Conservation (phyloP, 2,888 invertebrate species). For the Drosophila monieri region DNA sequence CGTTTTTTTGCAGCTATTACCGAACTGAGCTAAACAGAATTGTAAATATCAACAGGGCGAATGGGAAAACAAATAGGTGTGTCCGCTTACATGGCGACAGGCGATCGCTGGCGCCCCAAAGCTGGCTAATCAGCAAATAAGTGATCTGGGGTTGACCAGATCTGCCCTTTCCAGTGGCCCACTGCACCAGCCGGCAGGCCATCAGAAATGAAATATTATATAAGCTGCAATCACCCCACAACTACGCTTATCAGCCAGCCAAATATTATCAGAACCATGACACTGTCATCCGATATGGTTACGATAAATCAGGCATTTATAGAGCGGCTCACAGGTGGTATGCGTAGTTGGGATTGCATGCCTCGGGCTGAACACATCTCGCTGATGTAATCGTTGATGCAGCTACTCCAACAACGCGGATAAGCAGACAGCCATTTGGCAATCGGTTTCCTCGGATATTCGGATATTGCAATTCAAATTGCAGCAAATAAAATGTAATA, state of each 20-base stretch:
- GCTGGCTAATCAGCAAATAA: slow-evolving; percentile 21
- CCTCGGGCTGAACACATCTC: slow-evolving; percentile 27
- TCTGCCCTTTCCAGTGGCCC: background rate
- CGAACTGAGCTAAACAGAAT: slow-evolving; percentile 12
- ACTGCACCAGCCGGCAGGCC: slow-evolving; percentile 1
- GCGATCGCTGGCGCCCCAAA: slow-evolving; percentile 9
- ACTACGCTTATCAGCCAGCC: slow-evolving; percentile 18
- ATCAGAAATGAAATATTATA: slow-evolving; percentile 5
- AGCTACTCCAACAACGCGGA: background rate
- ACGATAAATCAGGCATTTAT: slow-evolving; percentile 9
- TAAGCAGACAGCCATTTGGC: background rate
- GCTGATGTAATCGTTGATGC: slow-evolving; percentile 20
- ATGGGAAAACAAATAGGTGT: slow-evolving; percentile 1
- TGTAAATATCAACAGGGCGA: slow-evolving; percentile 17
- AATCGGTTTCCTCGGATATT: background rate
- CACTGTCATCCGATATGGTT: slow-evolving; percentile 21
- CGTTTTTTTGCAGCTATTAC: slow-evolving; percentile 32
- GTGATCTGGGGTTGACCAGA: slow-evolving; percentile 20
- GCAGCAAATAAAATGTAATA: slow-evolving; percentile 15
- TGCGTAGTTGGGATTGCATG: slow-evolving; percentile 25
- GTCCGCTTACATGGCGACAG: background rate
- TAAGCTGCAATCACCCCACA: slow-evolving; percentile 9
- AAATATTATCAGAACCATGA: slow-evolving; percentile 3
- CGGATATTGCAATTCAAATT: slow-evolving; percentile 19
- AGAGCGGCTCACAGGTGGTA: slow-evolving; percentile 18